Evolutionary conservation across 1,140 invertebrate genomes (phyloP).

Genomic region (Periplaneta americana): DNA sequence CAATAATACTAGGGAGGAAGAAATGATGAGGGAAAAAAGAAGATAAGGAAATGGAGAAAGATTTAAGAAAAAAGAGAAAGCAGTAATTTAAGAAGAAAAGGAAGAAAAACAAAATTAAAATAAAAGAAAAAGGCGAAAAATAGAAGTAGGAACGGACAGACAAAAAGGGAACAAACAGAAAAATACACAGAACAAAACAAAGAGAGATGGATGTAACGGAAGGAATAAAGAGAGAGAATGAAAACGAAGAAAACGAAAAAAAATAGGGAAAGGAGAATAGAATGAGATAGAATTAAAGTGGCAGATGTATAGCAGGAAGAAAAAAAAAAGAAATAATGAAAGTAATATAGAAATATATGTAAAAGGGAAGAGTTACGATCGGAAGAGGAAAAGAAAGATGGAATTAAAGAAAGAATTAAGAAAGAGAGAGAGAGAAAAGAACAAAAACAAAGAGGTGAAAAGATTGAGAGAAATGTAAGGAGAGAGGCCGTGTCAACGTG

Average conservation of each 20-base stretch:
- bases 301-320: background rate
- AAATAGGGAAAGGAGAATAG: background rate
- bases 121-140: too few species aligned
- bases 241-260: background rate
- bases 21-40: too few species aligned
- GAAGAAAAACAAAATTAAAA: too few species aligned
- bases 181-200: background rate
- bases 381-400: background rate
- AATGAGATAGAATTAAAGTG: background rate
- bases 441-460: background rate
- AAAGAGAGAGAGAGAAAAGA: background rate
- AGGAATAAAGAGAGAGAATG: background rate
- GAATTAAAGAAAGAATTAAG: background rate
- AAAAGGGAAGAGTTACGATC: background rate
- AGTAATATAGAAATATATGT: background rate
- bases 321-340: background rate
- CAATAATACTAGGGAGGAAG: too few species aligned
- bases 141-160: background rate
- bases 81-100: too few species aligned
- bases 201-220: background rate
- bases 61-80: too few species aligned
- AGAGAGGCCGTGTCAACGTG: too few species aligned
- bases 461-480: background rate
- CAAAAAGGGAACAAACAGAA: background rate
- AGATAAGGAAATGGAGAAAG: too few species aligned